Evolutionary conservation across 2,888 invertebrate species (phyloP).

Genomic region (Crioceris asparagi): DNA sequence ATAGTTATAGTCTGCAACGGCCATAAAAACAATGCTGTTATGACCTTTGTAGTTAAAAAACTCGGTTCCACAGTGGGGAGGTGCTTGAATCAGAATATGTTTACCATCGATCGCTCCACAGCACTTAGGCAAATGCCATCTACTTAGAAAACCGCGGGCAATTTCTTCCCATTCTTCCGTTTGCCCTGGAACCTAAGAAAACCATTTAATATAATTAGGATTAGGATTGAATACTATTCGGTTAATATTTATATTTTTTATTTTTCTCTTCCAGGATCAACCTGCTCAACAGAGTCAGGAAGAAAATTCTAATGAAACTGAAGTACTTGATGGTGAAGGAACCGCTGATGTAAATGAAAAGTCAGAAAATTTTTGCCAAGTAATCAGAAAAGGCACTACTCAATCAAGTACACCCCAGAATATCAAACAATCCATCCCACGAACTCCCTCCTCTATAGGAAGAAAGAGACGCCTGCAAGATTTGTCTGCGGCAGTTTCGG

Average conservation of each 20-base stretch:
- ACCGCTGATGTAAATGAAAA: too few species aligned
- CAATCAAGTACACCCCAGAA: conserved; percentile 1
- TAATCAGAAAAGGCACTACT: conserved; percentile 1
- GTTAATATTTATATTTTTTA: too few species aligned
- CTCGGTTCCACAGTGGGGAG: conserved; percentile 16
- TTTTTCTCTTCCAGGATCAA: too few species aligned
- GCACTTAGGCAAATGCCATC: conserved; percentile 18
- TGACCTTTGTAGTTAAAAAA: conserved; percentile 20
- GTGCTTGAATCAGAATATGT: conserved; percentile 18
- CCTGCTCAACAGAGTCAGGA: too few species aligned
- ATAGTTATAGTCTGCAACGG: conserved; percentile 17
- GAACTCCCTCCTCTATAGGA: neutral
- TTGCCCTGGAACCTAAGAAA: too few species aligned
- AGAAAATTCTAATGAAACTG: too few species aligned
- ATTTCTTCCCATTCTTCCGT: conserved; percentile 15
- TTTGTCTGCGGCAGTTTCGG: conserved; percentile 3
- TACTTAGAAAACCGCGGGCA: conserved; percentile 10
- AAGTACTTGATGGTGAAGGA: too few species aligned
- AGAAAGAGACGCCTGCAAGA: conserved; percentile 2
- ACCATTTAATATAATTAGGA: too few species aligned
- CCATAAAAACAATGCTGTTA: conserved; percentile 19
- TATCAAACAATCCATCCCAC: conserved; percentile 1
- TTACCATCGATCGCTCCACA: conserved; percentile 20
- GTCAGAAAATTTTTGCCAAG: conserved; percentile 1
- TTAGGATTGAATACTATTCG: too few species aligned